Conservation (phyloP, 2,113 vertebrate genomes). For the Anolis sagrei region DNA sequence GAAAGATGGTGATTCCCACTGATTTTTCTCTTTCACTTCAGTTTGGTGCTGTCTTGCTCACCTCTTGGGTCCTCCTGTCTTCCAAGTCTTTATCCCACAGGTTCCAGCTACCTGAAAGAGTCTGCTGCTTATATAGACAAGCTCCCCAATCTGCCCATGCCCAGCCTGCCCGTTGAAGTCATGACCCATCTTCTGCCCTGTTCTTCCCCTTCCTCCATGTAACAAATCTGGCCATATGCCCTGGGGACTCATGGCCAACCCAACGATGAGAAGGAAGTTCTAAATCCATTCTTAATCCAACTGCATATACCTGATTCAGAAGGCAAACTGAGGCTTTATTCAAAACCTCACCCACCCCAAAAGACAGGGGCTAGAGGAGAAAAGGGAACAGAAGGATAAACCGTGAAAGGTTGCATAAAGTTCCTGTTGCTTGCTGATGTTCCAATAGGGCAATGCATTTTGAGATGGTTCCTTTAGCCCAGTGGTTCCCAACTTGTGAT, state of each 20-base stretch:
- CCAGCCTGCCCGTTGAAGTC: no score
- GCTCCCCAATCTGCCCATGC: no score
- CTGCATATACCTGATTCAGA: background rate
- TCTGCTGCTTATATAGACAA: background rate
- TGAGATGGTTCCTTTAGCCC: no score
- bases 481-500: no score
- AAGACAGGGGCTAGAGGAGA: background rate
- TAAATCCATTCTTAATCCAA: slow-evolving; percentile 1
- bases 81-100: background rate
- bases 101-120: background rate
- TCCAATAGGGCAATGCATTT: no score
- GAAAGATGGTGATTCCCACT: background rate
- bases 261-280: background rate
- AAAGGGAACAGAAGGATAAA: background rate
- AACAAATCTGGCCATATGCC: background rate
- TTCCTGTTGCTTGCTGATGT: no score
- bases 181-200: no score
- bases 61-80: background rate
- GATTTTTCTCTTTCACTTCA: background rate
- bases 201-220: background rate
- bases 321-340: background rate
- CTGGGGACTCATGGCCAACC: background rate
- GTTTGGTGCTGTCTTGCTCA: background rate
- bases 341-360: background rate
- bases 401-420: no score